Percentiles rank a stretch among this genome's conserved stretches.
These are phyloP conservation scores for Brachionus calyciflorus DNA, from an alignment of 1,140 invertebrate species.

Conservation along the genomic window DNA sequence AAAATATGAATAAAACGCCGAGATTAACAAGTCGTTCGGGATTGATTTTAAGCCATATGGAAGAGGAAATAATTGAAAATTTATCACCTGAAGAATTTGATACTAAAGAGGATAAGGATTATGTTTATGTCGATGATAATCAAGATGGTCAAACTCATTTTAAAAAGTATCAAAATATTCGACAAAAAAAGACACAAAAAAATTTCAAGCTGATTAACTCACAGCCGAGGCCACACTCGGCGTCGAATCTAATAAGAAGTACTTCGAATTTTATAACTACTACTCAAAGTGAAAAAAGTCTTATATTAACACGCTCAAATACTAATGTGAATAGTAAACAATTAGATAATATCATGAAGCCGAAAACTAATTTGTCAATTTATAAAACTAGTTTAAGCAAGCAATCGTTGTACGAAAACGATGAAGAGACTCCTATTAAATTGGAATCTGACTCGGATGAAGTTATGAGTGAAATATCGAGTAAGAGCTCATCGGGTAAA, in stretches of 20 bases:
- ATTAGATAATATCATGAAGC: neutral
- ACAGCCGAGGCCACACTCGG: neutral
- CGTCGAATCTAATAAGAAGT: neutral
- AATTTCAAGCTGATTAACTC: constrained; percentile 7
- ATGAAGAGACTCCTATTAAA: constrained; percentile 3
- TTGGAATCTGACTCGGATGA: constrained; percentile 29
- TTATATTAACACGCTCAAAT: constrained; percentile 1
- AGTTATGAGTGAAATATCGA: constrained; percentile 7
- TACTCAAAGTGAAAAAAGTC: neutral
- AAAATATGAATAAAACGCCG: constrained; percentile 7
- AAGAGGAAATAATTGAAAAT: constrained; percentile 12
- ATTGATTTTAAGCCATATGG: neutral
- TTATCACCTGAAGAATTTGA: neutral
- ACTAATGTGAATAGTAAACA: constrained; percentile 9
- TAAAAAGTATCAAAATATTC: constrained; percentile 38
- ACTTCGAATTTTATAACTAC: neutral
- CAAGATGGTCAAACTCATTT: neutral
- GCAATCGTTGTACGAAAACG: constrained; percentile 16
- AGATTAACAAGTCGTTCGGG: neutral
- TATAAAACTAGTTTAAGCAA: neutral
- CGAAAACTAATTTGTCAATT: constrained; percentile 1
- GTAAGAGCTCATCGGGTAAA: constrained; percentile 1
- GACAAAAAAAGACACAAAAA: constrained; percentile 44
- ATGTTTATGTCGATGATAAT: constrained; percentile 30
- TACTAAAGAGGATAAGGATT: constrained; percentile 30